phyloP scores from a whole-genome alignment of 2,888 invertebrate species.

The Amblyjoppa fuscipennis region DNA sequence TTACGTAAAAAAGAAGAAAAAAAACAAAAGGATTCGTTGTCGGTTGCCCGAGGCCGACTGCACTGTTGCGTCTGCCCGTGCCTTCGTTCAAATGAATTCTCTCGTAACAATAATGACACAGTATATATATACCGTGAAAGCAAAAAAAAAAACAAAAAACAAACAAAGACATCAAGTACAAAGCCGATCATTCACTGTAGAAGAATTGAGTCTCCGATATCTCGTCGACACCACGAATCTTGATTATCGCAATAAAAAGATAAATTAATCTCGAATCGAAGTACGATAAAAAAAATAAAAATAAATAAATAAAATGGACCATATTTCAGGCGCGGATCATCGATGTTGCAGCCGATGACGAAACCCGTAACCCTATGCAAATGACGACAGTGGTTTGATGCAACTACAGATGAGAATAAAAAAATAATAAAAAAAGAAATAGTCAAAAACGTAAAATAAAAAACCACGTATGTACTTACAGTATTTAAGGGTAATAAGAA shows the following conservation, averaged over 20 bases:
- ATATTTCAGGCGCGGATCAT: constrained; percentile 56
- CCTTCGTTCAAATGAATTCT: constrained; percentile 62
- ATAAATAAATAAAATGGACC: constrained; percentile 52
- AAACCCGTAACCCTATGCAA: constrained; percentile 55
- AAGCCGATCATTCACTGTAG: constrained; percentile 44
- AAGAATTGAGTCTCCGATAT: constrained; percentile 36
- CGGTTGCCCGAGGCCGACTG: constrained; percentile 58
- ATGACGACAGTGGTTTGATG: constrained; percentile 63
- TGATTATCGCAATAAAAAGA: constrained; percentile 49
- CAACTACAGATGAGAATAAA: constrained; percentile 56
- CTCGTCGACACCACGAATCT: constrained; percentile 38
- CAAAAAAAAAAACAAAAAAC: constrained; percentile 19
- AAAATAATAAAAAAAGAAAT: constrained; percentile 53
- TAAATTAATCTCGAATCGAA: constrained; percentile 22
- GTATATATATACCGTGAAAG: constrained; percentile 22
- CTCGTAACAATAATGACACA: constrained; percentile 45
- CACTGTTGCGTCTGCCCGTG: constrained; percentile 61
- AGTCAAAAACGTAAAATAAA: constrained; percentile 48
- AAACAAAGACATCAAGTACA: constrained; percentile 52
- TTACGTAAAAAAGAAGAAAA: constrained; percentile 13
- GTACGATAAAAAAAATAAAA: constrained; percentile 9
- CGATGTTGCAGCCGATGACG: constrained; percentile 63
- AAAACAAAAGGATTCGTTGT: constrained; percentile 57
- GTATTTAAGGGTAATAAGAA: constrained; percentile 73
- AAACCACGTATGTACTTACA: constrained; percentile 75